Base-by-base conservation (phyloP, 2,888 invertebrate species). In the Mesoligia furuncula region DNA sequence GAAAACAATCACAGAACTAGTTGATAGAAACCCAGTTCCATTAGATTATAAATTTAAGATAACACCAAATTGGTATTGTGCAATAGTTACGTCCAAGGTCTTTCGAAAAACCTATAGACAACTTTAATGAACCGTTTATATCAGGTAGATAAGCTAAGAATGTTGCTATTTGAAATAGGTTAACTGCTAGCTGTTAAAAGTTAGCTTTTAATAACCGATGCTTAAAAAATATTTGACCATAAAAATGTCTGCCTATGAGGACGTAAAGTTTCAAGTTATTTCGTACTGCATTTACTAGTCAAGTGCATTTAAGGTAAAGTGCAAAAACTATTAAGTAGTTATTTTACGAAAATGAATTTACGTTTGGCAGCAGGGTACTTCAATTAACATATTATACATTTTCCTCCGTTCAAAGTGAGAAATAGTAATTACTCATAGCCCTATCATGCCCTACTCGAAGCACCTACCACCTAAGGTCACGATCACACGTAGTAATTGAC, bases 401-500 rank as follows among this genome's bases (percentile, higher is more conserved):
- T 57, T 71, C 24, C 17, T 69, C 9, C 4, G 20, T 31, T 65
- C 31, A 54, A 73, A 76, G 13, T 81, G 69, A 59, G 66, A 69
- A 36, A 36, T 7, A 39, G 20, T 64, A 51, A 77, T 68, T 39
- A 84, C 17, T 62, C 67, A 84, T 48, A 45, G 42, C 51, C 66
- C 69, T 66, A 72, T 15, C 27, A 57, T 73, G 61, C 70, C 70
- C 67, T 84, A 72, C 68, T 48, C 6, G 61, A 72, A 79, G 59
- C 59, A 77, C 51, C 72, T 51, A 62, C 80, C 54, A 45, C 45
- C 59, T 73, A 81, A 85, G 87, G 79, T 88, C 87, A 88, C 74
- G 81, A 88, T 69, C 81, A 85, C 86, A 81, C 86, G 67, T 73
- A 73, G 78, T 81, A 81, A 81, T 80, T 86, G 80, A 84, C 83